These are phyloP conservation scores for Sogatella furcifera DNA, from an alignment of 1,140 invertebrate genomes.

Conservation along the genomic window DNA sequence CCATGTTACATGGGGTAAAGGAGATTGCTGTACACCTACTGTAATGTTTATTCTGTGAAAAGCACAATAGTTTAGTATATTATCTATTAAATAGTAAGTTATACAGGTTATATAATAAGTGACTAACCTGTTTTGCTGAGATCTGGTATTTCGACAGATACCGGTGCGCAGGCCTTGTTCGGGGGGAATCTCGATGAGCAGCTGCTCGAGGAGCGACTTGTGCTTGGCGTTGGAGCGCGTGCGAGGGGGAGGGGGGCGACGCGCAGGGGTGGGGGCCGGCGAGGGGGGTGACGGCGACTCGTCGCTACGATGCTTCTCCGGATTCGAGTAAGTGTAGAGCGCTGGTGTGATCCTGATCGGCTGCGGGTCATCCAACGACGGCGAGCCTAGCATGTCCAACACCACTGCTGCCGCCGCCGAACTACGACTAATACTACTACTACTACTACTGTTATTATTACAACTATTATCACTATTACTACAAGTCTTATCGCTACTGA, in stretches of 20 bases:
- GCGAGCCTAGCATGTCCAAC: constrained; percentile 27
- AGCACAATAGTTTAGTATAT: too few species aligned
- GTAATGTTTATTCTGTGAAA: too few species aligned
- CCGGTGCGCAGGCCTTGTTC: constrained; percentile 30
- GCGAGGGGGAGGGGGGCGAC: constrained; percentile 13
- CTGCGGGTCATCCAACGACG: constrained; percentile 47
- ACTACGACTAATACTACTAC: too few species aligned
- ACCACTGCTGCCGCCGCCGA: too few species aligned
- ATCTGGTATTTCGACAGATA: constrained; percentile 25
- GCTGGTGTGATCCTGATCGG: constrained; percentile 58
- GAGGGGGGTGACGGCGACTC: constrained; percentile 28
- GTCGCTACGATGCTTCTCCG: constrained; percentile 47
- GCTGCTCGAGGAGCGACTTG: constrained; percentile 58
- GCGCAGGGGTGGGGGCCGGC: constrained; percentile 13
- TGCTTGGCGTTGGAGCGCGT: neutral
- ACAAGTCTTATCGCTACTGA: too few species aligned
- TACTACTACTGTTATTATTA: too few species aligned
- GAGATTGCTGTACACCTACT: too few species aligned
- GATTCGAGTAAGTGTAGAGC: constrained; percentile 65
- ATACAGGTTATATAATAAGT: too few species aligned
- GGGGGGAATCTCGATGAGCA: constrained; percentile 65
- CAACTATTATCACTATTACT: too few species aligned
- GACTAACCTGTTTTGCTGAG: constrained; percentile 17
- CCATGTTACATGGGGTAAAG: too few species aligned
- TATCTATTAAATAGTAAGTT: too few species aligned